Conservation (phyloP, 1,140 invertebrate genomes). For the Drosophila sechellia region DNA sequence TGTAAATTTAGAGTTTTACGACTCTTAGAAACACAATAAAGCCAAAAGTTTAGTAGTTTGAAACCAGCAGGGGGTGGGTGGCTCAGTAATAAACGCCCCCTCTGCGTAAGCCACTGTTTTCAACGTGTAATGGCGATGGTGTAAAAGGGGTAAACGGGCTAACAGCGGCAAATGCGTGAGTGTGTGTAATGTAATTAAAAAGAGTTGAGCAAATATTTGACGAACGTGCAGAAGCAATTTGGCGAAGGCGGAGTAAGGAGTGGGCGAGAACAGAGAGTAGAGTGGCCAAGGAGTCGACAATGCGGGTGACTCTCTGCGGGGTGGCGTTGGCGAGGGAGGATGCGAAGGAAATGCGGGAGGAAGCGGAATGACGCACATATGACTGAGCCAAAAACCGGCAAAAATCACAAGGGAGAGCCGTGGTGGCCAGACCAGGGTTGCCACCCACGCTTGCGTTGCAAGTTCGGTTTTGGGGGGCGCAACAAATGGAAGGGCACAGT, state of each 20-base stretch:
- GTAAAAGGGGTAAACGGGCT: slow-evolving; percentile 38
- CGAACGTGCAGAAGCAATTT: slow-evolving; percentile 80
- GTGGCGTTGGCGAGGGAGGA: neutral
- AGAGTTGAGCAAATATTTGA: slow-evolving; percentile 83
- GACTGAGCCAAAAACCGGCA: slow-evolving; percentile 48
- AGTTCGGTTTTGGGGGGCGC: slow-evolving; percentile 33
- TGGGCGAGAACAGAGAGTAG: slow-evolving; percentile 24
- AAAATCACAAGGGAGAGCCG: slow-evolving; percentile 30
- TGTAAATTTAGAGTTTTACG: too few relatives aligned
- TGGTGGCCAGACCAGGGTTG: slow-evolving; percentile 21
- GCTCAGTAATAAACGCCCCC: neutral
- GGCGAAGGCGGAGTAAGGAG: slow-evolving; percentile 36
- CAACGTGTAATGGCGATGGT: slow-evolving; percentile 5
- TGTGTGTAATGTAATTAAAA: slow-evolving; percentile 77
- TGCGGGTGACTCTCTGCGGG: slow-evolving; percentile 43
- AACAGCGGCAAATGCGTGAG: slow-evolving; percentile 15
- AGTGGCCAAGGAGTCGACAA: slow-evolving; percentile 15
- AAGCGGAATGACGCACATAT: slow-evolving; percentile 62
- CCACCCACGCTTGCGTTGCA: slow-evolving; percentile 4
- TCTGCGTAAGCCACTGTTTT: neutral
- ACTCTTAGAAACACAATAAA: too few relatives aligned
- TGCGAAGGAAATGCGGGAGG: neutral
- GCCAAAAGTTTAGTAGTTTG: too few relatives aligned
- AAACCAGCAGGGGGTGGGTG: too few relatives aligned
- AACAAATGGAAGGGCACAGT: slow-evolving; percentile 59